Base-by-base conservation (phyloP, 2,113 vertebrate genomes). In the Syngnathus floridae region DNA sequence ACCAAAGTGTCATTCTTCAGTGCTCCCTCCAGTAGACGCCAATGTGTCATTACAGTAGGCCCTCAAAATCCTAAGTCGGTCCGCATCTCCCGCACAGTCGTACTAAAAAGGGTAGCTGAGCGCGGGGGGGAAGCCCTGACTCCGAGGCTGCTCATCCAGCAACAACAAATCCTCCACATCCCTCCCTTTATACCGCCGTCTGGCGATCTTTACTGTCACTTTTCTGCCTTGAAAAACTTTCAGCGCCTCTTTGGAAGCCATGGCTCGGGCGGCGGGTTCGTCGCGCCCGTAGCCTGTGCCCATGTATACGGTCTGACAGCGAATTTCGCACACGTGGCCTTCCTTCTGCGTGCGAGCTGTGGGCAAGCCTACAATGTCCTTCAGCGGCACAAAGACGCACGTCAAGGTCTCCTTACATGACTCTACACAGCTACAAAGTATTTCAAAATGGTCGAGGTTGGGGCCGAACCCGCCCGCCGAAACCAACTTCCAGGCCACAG, bases 181-280 rank as follows among this genome's bases (percentile, higher is more conserved):
- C 35, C 71, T 92, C 13, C 95, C 95, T 72, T 84, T 91, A 84
- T 92, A 98, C 73, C 95, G 91, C 60, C 96, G 92, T 60, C 93
- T 93, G 79, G 93, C 95, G 71, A 97, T 93, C 86, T 93, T 96
- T 46, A 99, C 96, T 8, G 91, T 91, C 76, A 99, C 95, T 74
- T 95, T 98, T 37, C 96, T 92, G 70, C 97, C 97, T 84, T 98
- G 94, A 85, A 99, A 99, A 13, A 93, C 87, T 80, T 98, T 99
- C 10, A 98, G 81, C 55, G 96, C 97, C 83, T 99, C 97, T 75
- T 96, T 94, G 1, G 97, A 97, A 64, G 96, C 96, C 86, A 98
- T 94, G 4, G 95, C 94, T 83, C 90, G 92, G 76, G 97, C 95
- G 11, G 93, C 94, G 17, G 93, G 84, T 84, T 95, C 95, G 13